A percentile compares a stretch with the other conserved stretches of the same genome.
phyloP scores from a whole-genome alignment of 2,113 vertebrate genomes.

The Corvus hawaiiensis region DNA sequence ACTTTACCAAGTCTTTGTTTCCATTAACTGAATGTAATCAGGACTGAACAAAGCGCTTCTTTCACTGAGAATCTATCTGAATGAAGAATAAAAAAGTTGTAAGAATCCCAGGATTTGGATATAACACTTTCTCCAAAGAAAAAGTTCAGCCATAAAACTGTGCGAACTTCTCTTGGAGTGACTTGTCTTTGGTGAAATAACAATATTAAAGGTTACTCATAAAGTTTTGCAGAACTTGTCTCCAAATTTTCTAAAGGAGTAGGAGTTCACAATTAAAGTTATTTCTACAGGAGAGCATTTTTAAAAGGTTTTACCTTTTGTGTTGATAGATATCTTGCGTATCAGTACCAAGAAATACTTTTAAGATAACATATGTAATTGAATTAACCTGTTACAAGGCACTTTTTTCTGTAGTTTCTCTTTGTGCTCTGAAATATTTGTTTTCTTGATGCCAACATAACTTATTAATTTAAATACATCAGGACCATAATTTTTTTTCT shows the following conservation, averaged over 20 bases:
- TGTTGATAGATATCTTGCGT: not conserved
- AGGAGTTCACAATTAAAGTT: not conserved
- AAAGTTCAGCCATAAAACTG: not conserved
- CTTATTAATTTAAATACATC: not conserved
- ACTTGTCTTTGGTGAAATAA: not conserved
- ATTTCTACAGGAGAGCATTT: not conserved
- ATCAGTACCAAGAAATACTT: not conserved
- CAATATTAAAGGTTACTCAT: not conserved
- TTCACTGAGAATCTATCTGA: not conserved
- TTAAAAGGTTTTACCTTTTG: not conserved
- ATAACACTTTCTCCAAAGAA: not conserved
- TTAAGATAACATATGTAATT: not conserved
- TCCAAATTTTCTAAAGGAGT: not conserved
- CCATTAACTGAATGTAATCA: not conserved
- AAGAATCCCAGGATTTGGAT: not conserved
- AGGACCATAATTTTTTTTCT: not conserved
- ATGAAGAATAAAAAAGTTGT: not conserved
- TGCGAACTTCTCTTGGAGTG: not conserved
- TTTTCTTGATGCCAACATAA: not conserved
- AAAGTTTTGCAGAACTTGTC: not conserved
- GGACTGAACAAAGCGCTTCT: not conserved
- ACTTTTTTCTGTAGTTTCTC: not conserved
- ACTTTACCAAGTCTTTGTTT: not conserved
- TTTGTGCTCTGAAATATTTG: not conserved
- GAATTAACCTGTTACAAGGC: not conserved